These are phyloP conservation scores for Paralvinella palmiformis DNA, from an alignment of 1,140 invertebrate genomes.

Conservation along the genomic window DNA sequence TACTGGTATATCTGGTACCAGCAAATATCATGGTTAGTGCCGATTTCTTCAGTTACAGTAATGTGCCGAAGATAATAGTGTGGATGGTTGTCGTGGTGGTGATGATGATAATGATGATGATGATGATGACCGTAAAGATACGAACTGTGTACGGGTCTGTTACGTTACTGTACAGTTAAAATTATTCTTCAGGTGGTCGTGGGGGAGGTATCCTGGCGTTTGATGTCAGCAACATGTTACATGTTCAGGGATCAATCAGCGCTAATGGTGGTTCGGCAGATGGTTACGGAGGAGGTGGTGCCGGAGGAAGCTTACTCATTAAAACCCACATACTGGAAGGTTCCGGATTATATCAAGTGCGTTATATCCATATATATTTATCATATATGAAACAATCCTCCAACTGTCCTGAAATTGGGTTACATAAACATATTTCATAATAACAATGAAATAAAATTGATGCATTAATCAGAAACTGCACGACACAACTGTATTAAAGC, in stretches of 20 bases:
- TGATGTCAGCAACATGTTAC: constrained; percentile 24
- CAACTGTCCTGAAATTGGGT: not conserved
- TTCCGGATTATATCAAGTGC: constrained; percentile 30
- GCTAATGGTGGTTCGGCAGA: constrained; percentile 28
- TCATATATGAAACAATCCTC: not conserved
- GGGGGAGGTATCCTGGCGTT: constrained; percentile 34
- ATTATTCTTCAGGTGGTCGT: constrained; percentile 29
- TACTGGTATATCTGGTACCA: constrained; percentile 12
- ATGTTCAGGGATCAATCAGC: constrained; percentile 31
- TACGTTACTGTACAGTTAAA: too few relatives aligned
- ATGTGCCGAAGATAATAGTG: not conserved
- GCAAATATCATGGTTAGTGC: constrained; percentile 16
- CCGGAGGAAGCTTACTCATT: constrained; percentile 32
- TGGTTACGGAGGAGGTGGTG: constrained; percentile 26
- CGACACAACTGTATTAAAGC: too few relatives aligned
- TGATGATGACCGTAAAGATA: too few relatives aligned
- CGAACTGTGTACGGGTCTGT: not conserved
- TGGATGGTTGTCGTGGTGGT: not conserved
- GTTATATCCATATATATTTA: constrained; percentile 5
- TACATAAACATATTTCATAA: too few relatives aligned
- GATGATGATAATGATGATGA: too few relatives aligned
- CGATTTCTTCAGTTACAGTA: not conserved
- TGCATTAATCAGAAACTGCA: too few relatives aligned
- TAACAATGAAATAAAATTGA: too few relatives aligned
- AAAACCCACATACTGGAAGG: constrained; percentile 28